A percentile compares a stretch with the other conserved stretches of the same genome.
Conservation (phyloP, 2,888 invertebrate species). For the Chrysolina haemoptera region DNA sequence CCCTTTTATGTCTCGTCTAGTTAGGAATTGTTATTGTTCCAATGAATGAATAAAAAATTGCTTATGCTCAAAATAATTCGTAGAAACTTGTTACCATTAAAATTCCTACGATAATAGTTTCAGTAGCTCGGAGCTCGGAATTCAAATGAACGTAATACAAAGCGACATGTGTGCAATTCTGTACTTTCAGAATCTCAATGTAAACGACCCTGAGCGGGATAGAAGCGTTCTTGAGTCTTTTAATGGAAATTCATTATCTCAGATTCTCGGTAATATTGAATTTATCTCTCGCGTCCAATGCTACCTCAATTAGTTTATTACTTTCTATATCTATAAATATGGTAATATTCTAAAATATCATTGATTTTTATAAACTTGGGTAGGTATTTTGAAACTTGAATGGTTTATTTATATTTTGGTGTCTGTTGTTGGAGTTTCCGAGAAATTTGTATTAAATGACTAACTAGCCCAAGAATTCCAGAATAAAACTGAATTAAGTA, state of each 20-base stretch:
- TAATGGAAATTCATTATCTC: slow-evolving; percentile 53
- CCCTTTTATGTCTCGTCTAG: slow-evolving; percentile 1
- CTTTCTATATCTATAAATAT: slow-evolving; percentile 17
- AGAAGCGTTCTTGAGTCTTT: slow-evolving; percentile 50
- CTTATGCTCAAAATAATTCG: slow-evolving; percentile 13
- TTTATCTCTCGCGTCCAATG: slow-evolving; percentile 29
- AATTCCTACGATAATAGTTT: slow-evolving; percentile 38
- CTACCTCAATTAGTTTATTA: slow-evolving; percentile 20
- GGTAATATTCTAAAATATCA: slow-evolving; percentile 2
- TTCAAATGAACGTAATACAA: slow-evolving; percentile 42
- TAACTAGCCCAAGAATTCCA: background rate
- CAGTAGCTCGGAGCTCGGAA: slow-evolving; percentile 33
- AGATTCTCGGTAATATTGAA: slow-evolving; percentile 49
- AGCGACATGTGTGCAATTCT: slow-evolving; percentile 45
- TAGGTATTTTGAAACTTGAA: background rate
- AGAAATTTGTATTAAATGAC: background rate
- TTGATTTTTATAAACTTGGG: background rate
- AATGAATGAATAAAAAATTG: slow-evolving; percentile 13
- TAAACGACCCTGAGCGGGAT: slow-evolving; percentile 53
- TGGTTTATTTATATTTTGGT: slow-evolving; percentile 26
- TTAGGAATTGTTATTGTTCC: slow-evolving; percentile 10
- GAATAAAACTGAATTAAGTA: background rate
- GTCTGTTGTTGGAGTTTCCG: background rate
- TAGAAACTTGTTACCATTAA: slow-evolving; percentile 34
- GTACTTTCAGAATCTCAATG: slow-evolving; percentile 49